Conservation (phyloP, 2,113 vertebrate genomes). For the Connochaetes taurinus region DNA sequence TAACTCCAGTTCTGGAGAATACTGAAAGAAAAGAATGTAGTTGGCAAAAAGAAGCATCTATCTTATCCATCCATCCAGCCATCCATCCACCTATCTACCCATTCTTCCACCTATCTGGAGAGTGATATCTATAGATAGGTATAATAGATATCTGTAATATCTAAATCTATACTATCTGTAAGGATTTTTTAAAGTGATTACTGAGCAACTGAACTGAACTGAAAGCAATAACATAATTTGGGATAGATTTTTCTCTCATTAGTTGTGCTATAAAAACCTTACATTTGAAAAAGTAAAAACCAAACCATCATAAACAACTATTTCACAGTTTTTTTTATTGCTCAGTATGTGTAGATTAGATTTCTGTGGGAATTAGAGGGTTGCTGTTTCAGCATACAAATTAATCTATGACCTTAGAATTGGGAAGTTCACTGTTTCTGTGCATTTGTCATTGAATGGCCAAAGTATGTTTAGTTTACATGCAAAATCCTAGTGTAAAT, state of each 20-base stretch:
- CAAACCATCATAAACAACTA: background rate
- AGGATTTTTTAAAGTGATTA: background rate
- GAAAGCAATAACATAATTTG: background rate
- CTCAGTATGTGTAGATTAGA: background rate
- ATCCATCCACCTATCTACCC: background rate
- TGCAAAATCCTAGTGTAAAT: background rate
- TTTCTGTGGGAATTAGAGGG: background rate
- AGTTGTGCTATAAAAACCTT: background rate
- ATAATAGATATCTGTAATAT: background rate
- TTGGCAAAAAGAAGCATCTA: background rate
- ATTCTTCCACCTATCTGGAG: background rate
- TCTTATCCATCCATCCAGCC: background rate
- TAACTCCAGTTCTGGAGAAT: background rate
- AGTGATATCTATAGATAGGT: background rate
- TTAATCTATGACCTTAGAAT: background rate
- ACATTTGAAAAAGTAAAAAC: background rate
- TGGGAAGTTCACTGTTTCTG: background rate
- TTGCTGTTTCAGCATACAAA: background rate
- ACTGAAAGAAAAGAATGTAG: background rate
- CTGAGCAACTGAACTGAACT: too few species aligned
- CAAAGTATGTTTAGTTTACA: background rate
- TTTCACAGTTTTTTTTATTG: background rate
- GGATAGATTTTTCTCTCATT: background rate
- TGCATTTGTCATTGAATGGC: background rate
- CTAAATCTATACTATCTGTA: background rate